These are phyloP conservation scores for Colletes latitarsis DNA, from an alignment of 1,140 invertebrate species.

Conservation along the genomic window DNA sequence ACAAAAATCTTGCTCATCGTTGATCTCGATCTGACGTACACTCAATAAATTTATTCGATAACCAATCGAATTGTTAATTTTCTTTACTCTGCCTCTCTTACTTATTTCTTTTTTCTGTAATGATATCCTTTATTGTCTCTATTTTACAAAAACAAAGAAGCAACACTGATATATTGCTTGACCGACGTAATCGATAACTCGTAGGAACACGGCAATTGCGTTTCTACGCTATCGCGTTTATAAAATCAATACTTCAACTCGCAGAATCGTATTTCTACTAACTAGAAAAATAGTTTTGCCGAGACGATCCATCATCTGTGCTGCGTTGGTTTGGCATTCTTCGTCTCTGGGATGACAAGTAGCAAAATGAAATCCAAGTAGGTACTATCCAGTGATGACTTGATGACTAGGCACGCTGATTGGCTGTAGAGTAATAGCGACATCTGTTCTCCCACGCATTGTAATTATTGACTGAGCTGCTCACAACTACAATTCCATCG, in stretches of 20 bases:
- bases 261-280: conserved; percentile 13
- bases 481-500: too few species aligned
- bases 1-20: too few species aligned
- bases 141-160: conserved; percentile 51
- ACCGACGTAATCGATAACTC: conserved; percentile 17
- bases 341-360: not conserved
- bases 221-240: conserved; percentile 18
- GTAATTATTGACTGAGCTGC: too few species aligned
- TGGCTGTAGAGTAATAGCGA: too few species aligned
- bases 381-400: too few species aligned
- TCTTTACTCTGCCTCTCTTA: not conserved
- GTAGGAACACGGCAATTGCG: conserved; percentile 7
- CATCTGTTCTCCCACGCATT: too few species aligned
- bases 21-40: too few species aligned
- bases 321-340: not conserved
- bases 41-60: too few species aligned
- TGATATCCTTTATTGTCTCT: conserved; percentile 49
- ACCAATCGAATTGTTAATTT: not conserved
- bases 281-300: conserved; percentile 28
- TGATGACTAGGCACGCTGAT: too few species aligned
- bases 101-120: conserved; percentile 14
- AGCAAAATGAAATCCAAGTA: not conserved
- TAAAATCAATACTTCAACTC: conserved; percentile 18
- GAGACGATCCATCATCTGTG: not conserved
- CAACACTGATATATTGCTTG: conserved; percentile 42